Percentiles rank a stretch among this genome's conserved stretches.
These are phyloP conservation scores for Mythimna ferrago DNA, from an alignment of 2,888 invertebrate genomes.

Conservation along the genomic window DNA sequence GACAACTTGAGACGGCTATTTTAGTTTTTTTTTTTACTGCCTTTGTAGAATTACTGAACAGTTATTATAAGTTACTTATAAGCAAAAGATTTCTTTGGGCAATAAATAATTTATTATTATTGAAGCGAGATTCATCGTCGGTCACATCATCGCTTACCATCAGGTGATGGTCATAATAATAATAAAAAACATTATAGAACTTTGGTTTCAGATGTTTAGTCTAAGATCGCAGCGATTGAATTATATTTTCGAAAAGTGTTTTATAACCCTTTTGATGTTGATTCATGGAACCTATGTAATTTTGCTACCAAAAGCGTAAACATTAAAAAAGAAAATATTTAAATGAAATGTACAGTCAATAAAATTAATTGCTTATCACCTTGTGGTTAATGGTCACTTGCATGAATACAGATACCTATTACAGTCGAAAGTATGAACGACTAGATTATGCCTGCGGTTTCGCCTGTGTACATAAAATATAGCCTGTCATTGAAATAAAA, in stretches of 20 bases:
- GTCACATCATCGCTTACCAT: too few relatives aligned
- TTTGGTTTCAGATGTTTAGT: not conserved
- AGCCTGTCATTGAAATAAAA: too few relatives aligned
- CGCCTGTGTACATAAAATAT: too few relatives aligned
- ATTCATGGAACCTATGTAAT: not conserved
- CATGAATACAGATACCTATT: not conserved
- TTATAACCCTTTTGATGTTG: not conserved
- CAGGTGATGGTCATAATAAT: too few relatives aligned
- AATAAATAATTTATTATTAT: too few relatives aligned
- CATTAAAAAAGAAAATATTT: not conserved
- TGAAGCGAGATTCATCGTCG: too few relatives aligned
- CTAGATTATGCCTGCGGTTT: too few relatives aligned
- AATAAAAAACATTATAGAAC: too few relatives aligned
- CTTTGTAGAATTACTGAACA: too few relatives aligned
- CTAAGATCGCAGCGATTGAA: not conserved
- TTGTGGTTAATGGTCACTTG: not conserved
- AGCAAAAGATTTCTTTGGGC: too few relatives aligned
- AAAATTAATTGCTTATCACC: not conserved
- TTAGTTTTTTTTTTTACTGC: not conserved
- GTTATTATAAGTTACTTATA: too few relatives aligned
- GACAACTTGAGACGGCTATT: slow-evolving; percentile 21
- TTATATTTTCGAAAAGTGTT: not conserved
- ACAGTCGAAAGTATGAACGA: too few relatives aligned
- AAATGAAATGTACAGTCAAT: not conserved
- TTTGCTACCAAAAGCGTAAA: not conserved